phyloP scores from a whole-genome alignment of 2,797 vertebrate species.

The Pristis pectinata region DNA sequence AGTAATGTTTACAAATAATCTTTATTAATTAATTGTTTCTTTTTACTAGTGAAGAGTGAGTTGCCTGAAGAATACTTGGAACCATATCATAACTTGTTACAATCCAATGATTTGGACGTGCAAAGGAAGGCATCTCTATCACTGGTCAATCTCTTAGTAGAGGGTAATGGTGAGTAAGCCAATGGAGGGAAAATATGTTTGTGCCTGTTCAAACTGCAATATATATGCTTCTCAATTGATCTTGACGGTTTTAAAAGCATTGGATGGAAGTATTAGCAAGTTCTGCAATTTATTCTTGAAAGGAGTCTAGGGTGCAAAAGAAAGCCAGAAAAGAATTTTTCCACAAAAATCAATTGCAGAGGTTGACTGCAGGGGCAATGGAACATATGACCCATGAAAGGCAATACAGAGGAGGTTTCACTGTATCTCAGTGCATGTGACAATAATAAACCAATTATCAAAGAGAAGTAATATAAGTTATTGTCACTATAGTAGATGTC shows the following conservation, averaged over 20 bases:
- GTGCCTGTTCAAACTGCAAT: background rate
- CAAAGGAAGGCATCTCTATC: conserved; percentile 63
- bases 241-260: background rate
- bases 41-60: conserved; percentile 53
- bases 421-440: too few relatives aligned
- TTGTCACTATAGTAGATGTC: background rate
- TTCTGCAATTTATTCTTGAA: background rate
- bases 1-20: background rate
- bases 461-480: too few relatives aligned
- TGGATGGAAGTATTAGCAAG: background rate
- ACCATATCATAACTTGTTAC: conserved; percentile 55
- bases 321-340: background rate
- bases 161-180: conserved; percentile 60
- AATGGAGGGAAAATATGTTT: background rate
- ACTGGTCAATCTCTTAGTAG: conserved; percentile 63
- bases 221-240: background rate
- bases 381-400: background rate
- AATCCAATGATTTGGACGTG: conserved; percentile 63
- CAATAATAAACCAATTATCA: too few relatives aligned
- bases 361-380: background rate
- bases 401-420: background rate
- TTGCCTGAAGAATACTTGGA: conserved; percentile 61
- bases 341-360: background rate
- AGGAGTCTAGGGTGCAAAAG: background rate
- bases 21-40: conserved; percentile 38